Evolutionary conservation across 2,797 vertebrate species (phyloP).

Genomic region (Cossypha heuglini): DNA sequence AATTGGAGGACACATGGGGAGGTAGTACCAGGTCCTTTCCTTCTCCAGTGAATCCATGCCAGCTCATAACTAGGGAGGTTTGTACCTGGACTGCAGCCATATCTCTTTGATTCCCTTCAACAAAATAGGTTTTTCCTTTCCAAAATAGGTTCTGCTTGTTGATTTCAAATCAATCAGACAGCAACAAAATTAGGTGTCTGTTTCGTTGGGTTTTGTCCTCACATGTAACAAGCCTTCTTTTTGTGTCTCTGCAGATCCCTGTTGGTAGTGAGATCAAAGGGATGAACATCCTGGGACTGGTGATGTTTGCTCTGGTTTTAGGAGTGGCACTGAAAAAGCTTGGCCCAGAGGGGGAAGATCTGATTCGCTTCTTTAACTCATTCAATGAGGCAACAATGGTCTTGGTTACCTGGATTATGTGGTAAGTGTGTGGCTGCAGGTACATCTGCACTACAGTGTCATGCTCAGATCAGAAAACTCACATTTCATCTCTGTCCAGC

Average conservation of each 20-base stretch:
- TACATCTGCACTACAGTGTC: neutral
- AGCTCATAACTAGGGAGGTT: neutral
- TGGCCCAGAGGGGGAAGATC: constrained; percentile 91
- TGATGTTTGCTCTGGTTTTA: constrained; percentile 92
- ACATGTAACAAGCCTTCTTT: neutral
- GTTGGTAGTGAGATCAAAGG: constrained; percentile 86
- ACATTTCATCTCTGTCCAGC: neutral
- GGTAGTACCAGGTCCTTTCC: neutral
- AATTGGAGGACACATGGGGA: neutral
- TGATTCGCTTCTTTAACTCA: constrained; percentile 94
- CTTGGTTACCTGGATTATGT: constrained; percentile 98
- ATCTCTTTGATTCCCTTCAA: neutral
- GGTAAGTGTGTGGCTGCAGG: constrained; percentile 78
- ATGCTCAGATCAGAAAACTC: neutral
- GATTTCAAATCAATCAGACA: neutral
- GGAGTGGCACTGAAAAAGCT: constrained; percentile 94
- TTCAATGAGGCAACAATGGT: constrained; percentile 99
- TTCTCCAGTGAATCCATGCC: neutral
- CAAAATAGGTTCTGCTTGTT: neutral
- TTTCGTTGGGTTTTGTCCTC: neutral
- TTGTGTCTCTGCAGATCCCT: constrained; percentile 81
- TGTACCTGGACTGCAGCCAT: neutral
- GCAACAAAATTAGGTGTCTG: neutral
- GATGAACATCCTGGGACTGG: constrained; percentile 97
- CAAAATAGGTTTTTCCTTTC: neutral